Conservation (phyloP, 2,888 invertebrate genomes). For the Ichneumoninae sp. region DNA sequence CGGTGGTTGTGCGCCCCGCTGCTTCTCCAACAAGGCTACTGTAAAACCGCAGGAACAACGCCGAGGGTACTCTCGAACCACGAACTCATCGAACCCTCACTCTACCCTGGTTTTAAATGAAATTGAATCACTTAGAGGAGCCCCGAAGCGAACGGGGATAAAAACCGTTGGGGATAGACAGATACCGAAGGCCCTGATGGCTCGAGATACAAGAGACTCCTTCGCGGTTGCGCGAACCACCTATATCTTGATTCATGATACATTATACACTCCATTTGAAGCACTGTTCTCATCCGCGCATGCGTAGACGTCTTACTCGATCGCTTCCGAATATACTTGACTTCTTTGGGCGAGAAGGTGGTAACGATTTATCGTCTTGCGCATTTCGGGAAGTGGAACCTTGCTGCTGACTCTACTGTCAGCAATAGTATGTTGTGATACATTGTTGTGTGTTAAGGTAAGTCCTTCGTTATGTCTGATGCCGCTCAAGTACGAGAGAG, state of each 20-base stretch:
- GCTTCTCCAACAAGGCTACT: conserved; percentile 54
- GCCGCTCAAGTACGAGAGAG: no score
- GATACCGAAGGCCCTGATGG: conserved; percentile 38
- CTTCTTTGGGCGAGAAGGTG: not conserved
- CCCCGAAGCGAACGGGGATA: conserved; percentile 30
- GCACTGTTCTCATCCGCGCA: not conserved
- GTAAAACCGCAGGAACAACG: conserved; percentile 63
- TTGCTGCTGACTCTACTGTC: not conserved
- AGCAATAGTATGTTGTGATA: not conserved
- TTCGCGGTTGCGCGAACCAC: not conserved
- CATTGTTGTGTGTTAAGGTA: not conserved
- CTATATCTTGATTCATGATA: conserved; percentile 8
- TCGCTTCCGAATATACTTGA: not conserved
- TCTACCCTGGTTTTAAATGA: conserved; percentile 63
- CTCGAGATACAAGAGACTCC: not conserved
- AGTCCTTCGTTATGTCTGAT: no score
- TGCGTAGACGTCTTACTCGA: not conserved
- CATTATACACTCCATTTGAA: conserved; percentile 1
- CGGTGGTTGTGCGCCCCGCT: not conserved
- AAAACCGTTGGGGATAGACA: conserved; percentile 16
- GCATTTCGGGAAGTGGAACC: not conserved
- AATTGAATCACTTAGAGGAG: conserved; percentile 66
- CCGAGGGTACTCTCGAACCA: conserved; percentile 28
- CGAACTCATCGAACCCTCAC: conserved; percentile 60
- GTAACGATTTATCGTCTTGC: not conserved